These are phyloP conservation scores for Fundulus diaphanus DNA, from an alignment of 2,797 vertebrate genomes.

Conservation along the genomic window DNA sequence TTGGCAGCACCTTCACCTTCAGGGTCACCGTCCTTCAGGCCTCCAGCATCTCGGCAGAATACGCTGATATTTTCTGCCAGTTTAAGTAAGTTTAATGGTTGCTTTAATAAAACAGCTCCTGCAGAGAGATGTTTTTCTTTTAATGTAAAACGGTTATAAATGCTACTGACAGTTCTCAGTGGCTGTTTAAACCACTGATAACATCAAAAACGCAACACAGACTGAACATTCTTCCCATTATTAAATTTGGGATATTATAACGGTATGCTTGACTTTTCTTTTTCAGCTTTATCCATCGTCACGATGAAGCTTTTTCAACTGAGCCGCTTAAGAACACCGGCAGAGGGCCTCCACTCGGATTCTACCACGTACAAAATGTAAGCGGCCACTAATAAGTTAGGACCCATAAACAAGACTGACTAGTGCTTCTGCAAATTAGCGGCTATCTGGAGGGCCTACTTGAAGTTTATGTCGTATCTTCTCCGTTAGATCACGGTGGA, in stretches of 20 bases:
- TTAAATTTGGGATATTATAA: neutral
- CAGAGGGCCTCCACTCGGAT: constrained; percentile 93
- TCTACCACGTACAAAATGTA: constrained; percentile 98
- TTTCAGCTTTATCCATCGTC: constrained; percentile 95
- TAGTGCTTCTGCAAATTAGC: neutral
- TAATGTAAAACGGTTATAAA: neutral
- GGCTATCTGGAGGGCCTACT: neutral
- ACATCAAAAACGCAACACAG: neutral
- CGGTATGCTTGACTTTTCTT: neutral
- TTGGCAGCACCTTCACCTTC: constrained; percentile 97
- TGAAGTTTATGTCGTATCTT: constrained; percentile 8
- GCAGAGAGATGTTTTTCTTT: neutral
- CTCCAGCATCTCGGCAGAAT: constrained; percentile 97
- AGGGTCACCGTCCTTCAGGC: constrained; percentile 97
- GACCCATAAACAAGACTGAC: neutral
- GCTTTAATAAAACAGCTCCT: neutral
- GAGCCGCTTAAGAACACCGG: constrained; percentile 99
- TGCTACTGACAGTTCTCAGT: neutral
- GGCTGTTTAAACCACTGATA: neutral
- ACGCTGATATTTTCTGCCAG: constrained; percentile 98
- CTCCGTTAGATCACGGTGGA: constrained; percentile 90
- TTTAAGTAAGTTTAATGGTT: constrained; percentile 89
- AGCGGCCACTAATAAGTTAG: constrained; percentile 27
- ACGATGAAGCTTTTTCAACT: constrained; percentile 97
- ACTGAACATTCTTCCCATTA: neutral